Percentiles rank a stretch among this genome's conserved stretches.
phyloP scores from a whole-genome alignment of 2,888 invertebrate species.

The Xanthorhoe spadicearia region DNA sequence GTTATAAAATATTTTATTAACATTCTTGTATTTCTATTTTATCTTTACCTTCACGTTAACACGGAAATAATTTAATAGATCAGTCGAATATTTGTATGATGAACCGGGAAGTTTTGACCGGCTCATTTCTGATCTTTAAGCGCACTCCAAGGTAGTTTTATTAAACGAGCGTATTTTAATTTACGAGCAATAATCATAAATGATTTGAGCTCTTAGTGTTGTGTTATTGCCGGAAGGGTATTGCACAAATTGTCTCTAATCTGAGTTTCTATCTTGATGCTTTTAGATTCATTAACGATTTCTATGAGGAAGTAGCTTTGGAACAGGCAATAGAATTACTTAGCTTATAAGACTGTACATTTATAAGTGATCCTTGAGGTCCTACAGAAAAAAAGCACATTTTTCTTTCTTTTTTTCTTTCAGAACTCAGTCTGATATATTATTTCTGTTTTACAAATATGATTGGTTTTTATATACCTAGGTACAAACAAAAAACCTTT shows the following conservation, averaged over 20 bases:
- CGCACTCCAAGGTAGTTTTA: conserved; percentile 29
- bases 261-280: too few relatives aligned
- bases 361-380: too few relatives aligned
- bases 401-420: too few relatives aligned
- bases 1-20: background rate
- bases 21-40: background rate
- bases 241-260: background rate
- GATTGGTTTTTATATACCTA: too few relatives aligned
- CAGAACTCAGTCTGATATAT: too few relatives aligned
- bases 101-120: conserved; percentile 34
- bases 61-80: conserved; percentile 24
- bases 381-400: too few relatives aligned
- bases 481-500: too few relatives aligned
- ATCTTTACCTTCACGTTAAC: background rate
- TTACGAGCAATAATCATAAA: conserved; percentile 15
- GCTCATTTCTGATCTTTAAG: conserved; percentile 33
- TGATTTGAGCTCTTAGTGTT: background rate
- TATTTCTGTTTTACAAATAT: too few relatives aligned
- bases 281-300: too few relatives aligned
- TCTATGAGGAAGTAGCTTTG: too few relatives aligned
- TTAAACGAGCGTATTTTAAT: conserved; percentile 5
- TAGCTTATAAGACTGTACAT: too few relatives aligned
- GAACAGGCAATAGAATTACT: too few relatives aligned
- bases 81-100: conserved; percentile 15
- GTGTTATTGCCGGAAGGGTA: background rate